Base-by-base conservation (phyloP, 1,140 invertebrate genomes). In the Bombus vancouverensis region DNA sequence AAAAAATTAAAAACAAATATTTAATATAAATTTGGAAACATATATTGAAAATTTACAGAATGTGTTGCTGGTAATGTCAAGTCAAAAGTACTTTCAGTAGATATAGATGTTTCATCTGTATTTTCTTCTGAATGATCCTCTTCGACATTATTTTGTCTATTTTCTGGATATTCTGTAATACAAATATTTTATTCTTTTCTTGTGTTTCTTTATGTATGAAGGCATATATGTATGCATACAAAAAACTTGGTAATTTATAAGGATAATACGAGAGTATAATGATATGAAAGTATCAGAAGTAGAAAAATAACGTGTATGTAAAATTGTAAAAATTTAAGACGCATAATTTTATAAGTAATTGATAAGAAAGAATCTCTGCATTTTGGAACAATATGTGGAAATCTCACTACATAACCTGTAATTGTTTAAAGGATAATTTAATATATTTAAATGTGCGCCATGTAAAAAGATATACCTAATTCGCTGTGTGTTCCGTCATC, bases 61-160 rank as follows among this genome's bases (percentile, higher is more conserved):
- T 96, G 96, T 73, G 94, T 92, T 8, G 95, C 94, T 42, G 96
- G 93, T 57, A 96, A 92, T 10, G 94, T 92, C 68, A 96, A 94
- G 84, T 96, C 96, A 88, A 96, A 96, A 6, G 90, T 93, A 42
- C 83, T 92, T 25, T 92, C 90, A 3, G 71, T 82, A 37, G 75
- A 87, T 22, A 82, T 73, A 75, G 89, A 59, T 15, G 74, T 44
- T 13, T 87, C 83, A 9, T 91, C 90, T n/a, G 74, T 68, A 66
- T 34, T 83, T 77, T 76, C 42, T 68, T 85, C 77, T 68, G 66
- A 44, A 4, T 42, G n/a, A 53, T 85, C 71, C 32, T 81, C 59
- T 15, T 80, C 83, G 0, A 12, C 37, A 73, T 68, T 42, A 4
- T 42, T 34, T 8, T 66, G 57, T 13, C 70, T n/a, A 25, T 57